phyloP scores from a whole-genome alignment of 2,113 vertebrate genomes.

The Phaethornis superciliosus region DNA sequence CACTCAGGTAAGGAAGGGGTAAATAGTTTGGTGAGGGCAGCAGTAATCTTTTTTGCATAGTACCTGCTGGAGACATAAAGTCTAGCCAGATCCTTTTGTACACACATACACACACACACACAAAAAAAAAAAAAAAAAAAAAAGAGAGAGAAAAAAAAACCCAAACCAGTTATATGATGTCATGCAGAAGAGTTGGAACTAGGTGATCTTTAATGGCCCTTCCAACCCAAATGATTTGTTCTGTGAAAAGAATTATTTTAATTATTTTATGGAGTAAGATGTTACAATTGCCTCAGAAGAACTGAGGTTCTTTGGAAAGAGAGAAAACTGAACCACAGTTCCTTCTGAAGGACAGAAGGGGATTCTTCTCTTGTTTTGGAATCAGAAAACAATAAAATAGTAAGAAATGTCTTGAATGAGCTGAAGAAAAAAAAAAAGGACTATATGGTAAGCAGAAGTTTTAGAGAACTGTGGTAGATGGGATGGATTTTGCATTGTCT shows the following conservation, averaged over 20 bases:
- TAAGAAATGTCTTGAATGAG: neutral
- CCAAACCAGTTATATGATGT: neutral
- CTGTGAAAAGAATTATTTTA: too few relatives aligned
- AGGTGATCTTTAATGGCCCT: too few relatives aligned
- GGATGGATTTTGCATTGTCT: neutral
- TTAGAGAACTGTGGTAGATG: neutral
- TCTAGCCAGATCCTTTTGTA: neutral
- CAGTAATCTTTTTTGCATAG: neutral
- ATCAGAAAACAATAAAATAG: neutral
- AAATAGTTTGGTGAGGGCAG: neutral
- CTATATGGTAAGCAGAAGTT: neutral
- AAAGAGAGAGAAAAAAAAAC: neutral
- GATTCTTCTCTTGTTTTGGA: neutral
- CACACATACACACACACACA: neutral
- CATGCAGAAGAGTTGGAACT: too few relatives aligned
- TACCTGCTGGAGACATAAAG: neutral
- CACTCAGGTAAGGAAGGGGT: neutral
- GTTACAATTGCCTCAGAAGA: neutral
- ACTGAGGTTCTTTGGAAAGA: neutral
- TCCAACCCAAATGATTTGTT: too few relatives aligned
- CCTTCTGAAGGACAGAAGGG: neutral
- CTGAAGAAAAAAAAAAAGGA: neutral
- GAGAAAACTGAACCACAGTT: neutral
- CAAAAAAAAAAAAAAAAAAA: neutral
- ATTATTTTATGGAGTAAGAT: neutral